Percentiles rank a stretch among this genome's conserved stretches.
phyloP scores from a whole-genome alignment of 2,113 vertebrate genomes.

The Ellobius talpinus region DNA sequence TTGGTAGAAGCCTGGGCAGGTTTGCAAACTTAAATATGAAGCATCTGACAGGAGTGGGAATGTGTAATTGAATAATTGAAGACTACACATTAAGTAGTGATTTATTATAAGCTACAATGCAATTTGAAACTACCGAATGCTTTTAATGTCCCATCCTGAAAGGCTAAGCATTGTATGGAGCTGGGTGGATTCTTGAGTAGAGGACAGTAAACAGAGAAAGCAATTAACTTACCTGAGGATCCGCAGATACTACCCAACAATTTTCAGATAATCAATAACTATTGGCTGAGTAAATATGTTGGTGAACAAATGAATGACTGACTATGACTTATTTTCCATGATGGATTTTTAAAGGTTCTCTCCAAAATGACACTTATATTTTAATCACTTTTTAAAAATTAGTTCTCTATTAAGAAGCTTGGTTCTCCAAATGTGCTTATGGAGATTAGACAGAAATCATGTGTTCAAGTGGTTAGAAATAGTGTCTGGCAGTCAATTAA shows the following conservation, averaged over 20 bases:
- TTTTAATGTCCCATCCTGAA: slow-evolving; percentile 10
- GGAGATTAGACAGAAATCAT: slow-evolving; percentile 38
- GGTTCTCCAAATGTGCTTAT: slow-evolving; percentile 31
- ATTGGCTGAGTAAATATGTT: not conserved
- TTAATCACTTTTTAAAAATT: slow-evolving; percentile 54
- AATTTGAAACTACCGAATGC: not conserved
- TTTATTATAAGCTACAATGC: not conserved
- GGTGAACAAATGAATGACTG: not conserved
- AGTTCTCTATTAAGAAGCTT: slow-evolving; percentile 34
- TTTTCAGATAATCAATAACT: not conserved
- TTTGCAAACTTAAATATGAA: not conserved
- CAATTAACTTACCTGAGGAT: not conserved
- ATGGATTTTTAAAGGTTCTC: not conserved
- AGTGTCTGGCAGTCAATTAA: not conserved
- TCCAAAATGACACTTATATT: not conserved
- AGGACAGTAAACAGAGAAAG: not conserved
- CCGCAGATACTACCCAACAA: not conserved
- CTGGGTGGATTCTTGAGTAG: not conserved
- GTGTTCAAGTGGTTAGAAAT: slow-evolving; percentile 14
- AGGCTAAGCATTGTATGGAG: not conserved
- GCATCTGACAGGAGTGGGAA: not conserved
- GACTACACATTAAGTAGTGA: not conserved
- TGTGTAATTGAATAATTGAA: slow-evolving; percentile 13
- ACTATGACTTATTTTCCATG: not conserved
- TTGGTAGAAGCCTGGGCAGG: not conserved